Conservation (phyloP, 2,113 vertebrate species). For the cat (Felis catus) region DNA sequence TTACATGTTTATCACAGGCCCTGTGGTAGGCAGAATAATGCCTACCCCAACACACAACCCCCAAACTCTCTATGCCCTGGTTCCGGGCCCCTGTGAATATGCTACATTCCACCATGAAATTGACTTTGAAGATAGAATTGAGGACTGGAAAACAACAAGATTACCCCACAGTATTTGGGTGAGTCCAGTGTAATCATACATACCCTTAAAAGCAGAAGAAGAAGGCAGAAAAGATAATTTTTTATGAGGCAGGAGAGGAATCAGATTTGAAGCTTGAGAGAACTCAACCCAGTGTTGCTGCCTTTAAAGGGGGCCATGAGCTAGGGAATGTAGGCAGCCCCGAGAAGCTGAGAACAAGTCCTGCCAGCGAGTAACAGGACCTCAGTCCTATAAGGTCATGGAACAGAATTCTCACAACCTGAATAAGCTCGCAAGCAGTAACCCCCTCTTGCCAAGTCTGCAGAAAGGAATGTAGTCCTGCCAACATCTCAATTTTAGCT, state of each 20-base stretch:
- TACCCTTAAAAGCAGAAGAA: not conserved
- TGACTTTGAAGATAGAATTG: constrained; percentile 11
- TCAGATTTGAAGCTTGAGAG: not conserved
- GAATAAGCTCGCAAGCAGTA: not conserved
- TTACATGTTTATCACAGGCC: not conserved
- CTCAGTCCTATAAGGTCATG: not conserved
- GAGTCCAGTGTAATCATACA: not conserved
- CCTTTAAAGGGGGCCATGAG: not conserved
- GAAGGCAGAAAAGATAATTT: not conserved
- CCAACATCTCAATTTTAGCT: not conserved
- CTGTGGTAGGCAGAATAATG: not conserved
- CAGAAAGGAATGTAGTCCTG: not conserved
- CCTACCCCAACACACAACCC: too few species aligned
- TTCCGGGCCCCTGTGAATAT: not conserved
- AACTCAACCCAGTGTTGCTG: not conserved
- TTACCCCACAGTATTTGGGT: not conserved
- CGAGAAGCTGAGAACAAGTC: not conserved
- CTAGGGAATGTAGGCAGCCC: not conserved
- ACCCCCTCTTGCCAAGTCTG: not conserved
- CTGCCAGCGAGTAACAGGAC: not conserved
- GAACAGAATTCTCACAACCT: constrained; percentile 33
- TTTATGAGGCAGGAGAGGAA: constrained; percentile 17
- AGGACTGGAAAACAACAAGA: not conserved
- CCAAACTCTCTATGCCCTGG: not conserved
- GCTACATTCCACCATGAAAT: not conserved